Conservation (phyloP, 2,113 vertebrate species). For the Phrynocephalus versicolor region DNA sequence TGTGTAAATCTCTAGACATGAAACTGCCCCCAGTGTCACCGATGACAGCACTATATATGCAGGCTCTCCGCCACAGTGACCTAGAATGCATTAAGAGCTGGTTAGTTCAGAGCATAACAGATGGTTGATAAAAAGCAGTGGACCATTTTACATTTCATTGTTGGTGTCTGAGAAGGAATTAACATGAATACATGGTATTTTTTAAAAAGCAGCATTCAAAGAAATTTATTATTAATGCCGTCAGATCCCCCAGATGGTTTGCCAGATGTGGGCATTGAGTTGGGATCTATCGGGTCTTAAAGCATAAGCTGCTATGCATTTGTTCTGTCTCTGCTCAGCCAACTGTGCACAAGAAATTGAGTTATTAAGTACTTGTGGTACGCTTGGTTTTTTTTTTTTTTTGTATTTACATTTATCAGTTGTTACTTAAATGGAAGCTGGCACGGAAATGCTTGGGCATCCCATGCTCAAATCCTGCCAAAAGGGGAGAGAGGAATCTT, state of each 20-base stretch:
- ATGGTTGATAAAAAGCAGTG: background rate
- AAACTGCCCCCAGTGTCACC: slow-evolving; percentile 25
- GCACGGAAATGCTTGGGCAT: background rate
- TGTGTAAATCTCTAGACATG: slow-evolving; percentile 36
- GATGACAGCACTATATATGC: slow-evolving; percentile 25
- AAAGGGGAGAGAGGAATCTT: background rate
- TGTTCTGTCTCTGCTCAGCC: background rate
- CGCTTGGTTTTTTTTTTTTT: background rate
- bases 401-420: slow-evolving; percentile 8
- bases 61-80: background rate
- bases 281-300: slow-evolving; percentile 3
- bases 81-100: background rate
- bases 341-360: background rate
- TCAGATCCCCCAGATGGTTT: slow-evolving; percentile 31
- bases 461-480: background rate
- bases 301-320: slow-evolving; percentile 11
- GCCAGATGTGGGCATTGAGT: slow-evolving; percentile 24
- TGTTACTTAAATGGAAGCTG: background rate
- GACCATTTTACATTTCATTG: background rate
- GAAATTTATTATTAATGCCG: slow-evolving; percentile 20
- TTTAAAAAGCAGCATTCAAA: slow-evolving; percentile 2
- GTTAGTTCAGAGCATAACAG: background rate
- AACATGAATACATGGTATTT: slow-evolving; percentile 1
- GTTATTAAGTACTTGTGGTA: background rate
- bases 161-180: background rate